Evolutionary conservation across 2,113 vertebrate genomes (phyloP), one percentile per base, ranked within the genome.

Genomic region (Seriola quinqueradiata): DNA sequence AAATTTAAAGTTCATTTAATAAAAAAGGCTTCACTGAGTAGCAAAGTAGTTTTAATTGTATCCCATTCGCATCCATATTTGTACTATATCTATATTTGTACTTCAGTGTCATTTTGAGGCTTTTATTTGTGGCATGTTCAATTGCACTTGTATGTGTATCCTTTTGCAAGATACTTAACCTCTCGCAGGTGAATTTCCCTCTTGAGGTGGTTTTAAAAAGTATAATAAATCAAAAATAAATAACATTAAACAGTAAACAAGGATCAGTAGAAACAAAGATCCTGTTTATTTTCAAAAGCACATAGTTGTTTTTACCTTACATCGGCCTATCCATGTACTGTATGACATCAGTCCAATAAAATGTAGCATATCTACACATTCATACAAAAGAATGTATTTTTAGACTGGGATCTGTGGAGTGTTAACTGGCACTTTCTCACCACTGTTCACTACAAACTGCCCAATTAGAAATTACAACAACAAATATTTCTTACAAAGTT

Each of bases 1-100:
- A 83, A 68, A 76, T 67, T 42, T 75, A 75, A 86, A 77, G 55
- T 77, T 87, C 19, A 14, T 8, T 38, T 64, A 21, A 32, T 65
- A 48, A 67, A 69, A 81, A 61, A 59, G 34, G 34, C 25, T 67
- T 36, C n/a, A 70, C 6, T 77, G 32, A 25, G 40, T 13, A 48
- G 50, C 16, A 40, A 19, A 23, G n/a, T 34, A 36, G 12, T 2
- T 55, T 55, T 48, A 36, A 28, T 48, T 57, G 10, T 23, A 58
- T 36, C 5, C 12, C 19, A 5, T 50, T 57, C 8, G 14, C 16
- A 28, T 42, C 34, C 7, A 48, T 28, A 52, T n/a, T 28, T 28
- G 28, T 28, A 28, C 28, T 28, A 28, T 28, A 28, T 28, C 28
- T 28, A 28, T 28, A 28, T 28, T 28, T 28, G 28, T 28, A 28